Base-by-base conservation (phyloP, 2,113 vertebrate species). In the Gopherus flavomarginatus region DNA sequence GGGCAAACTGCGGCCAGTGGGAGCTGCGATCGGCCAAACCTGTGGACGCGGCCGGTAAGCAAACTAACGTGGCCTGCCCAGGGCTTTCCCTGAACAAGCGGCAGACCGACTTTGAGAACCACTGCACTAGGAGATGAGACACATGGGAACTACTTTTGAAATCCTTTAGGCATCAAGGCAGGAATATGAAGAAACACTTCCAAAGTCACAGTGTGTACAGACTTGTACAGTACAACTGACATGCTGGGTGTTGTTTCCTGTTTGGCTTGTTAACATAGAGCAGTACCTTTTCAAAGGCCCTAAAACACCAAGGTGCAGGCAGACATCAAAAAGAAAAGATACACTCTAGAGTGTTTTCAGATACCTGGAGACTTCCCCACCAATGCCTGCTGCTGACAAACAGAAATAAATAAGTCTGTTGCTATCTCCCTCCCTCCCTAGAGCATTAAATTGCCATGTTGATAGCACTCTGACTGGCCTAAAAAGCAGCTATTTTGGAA, bases 241-340 rank as follows among this genome's bases (percentile, higher is more conserved):
- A 84, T 27, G 22, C 65, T 8, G 1, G 94, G 90, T 88, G 89
- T 9, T 86, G 88, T 53, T 96, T 96, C 93, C 93, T 96, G 77
- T 12, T 93, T 87, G 94, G 52, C 54, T 79, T 85, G 89, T 90
- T 90, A 95, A 94, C 87, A 86, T 3, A 86, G 80, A 91, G 35
- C 52, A 75, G 86, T 89, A 44, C 82, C 12, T 86, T 24, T 38
- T 42, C 82, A 94, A 14, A 77, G 93, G 79, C 29, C 78, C 53
- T 29, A 90, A 93, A 82, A 79, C 83, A 89, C 93, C 80, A 84
- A 95, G 84, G 22, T 65, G 59, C 79, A 92, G 80, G 85, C 90
- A 89, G 94, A 69, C 52, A 82, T 75, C 53, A 26, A 12, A 69
- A 14, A 29, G 29, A 13, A 42, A 50, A 22, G n/a, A 26, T 4